Evolutionary conservation across 2,888 invertebrate genomes (phyloP).

Genomic region (Eutolmus rufibarbis): DNA sequence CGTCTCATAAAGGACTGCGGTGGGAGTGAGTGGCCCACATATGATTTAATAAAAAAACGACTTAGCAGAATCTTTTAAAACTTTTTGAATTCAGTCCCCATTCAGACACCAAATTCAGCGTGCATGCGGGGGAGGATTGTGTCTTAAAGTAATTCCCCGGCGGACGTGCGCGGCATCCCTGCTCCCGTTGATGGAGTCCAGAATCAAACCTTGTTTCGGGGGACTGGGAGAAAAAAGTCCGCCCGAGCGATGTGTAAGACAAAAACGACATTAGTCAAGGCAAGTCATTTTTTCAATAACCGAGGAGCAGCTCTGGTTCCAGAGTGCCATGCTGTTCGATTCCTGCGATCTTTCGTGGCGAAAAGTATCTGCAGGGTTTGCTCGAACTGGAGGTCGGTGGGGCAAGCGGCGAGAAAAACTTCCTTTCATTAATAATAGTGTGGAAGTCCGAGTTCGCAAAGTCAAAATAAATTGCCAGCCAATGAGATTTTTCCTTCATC

Average conservation of each 20-base stretch:
- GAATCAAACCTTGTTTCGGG: slow-evolving; percentile 7
- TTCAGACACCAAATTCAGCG: not conserved
- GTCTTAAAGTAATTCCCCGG: not conserved
- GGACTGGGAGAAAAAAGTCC: not conserved
- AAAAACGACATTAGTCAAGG: slow-evolving; percentile 12
- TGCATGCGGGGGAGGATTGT: not conserved
- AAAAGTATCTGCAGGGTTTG: not conserved
- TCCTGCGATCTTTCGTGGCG: not conserved
- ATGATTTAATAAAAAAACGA: slow-evolving; percentile 20
- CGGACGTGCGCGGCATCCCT: not conserved
- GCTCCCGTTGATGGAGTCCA: not conserved
- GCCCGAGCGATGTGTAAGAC: not conserved
- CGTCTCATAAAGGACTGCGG: not conserved
- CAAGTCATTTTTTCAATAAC: slow-evolving; percentile 18
- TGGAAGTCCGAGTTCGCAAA: slow-evolving; percentile 3
- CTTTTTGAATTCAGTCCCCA: not conserved
- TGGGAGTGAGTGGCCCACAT: not conserved
- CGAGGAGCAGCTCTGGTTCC: not conserved
- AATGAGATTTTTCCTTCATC: not conserved
- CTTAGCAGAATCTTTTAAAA: slow-evolving; percentile 1
- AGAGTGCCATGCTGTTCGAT: not conserved
- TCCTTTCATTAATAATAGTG: slow-evolving; percentile 23
- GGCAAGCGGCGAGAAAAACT: slow-evolving; percentile 6
- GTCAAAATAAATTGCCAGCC: slow-evolving; percentile 23
- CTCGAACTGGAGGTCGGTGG: not conserved